phyloP scores from a whole-genome alignment of 2,797 vertebrate genomes.

The Streptopelia turtur region DNA sequence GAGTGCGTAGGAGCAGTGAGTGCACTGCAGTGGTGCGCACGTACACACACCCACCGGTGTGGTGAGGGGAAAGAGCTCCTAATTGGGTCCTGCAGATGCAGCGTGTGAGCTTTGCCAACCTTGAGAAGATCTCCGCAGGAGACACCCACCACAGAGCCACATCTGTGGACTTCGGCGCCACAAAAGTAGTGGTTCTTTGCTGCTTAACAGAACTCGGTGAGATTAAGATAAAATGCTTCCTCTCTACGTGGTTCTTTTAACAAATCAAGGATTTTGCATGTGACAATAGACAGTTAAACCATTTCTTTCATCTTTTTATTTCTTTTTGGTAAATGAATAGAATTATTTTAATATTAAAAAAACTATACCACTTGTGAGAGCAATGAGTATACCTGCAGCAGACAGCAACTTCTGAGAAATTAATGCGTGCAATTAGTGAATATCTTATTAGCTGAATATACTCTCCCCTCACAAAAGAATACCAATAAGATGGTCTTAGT shows the following conservation, averaged over 20 bases:
- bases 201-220: constrained; percentile 36
- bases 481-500: background rate
- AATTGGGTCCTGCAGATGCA: constrained; percentile 61
- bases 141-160: constrained; percentile 54
- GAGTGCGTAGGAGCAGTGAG: background rate
- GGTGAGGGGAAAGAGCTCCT: background rate
- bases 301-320: constrained; percentile 20
- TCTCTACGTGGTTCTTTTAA: constrained; percentile 29
- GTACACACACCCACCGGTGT: background rate
- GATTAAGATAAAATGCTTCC: constrained; percentile 60
- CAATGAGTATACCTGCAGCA: background rate
- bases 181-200: constrained; percentile 56
- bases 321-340: constrained; percentile 6
- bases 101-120: constrained; percentile 43
- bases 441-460: background rate
- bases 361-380: background rate
- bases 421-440: background rate
- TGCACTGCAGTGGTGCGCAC: background rate
- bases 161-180: constrained; percentile 57
- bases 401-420: constrained; percentile 18
- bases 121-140: constrained; percentile 47
- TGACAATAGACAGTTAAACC: constrained; percentile 10
- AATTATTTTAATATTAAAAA: constrained; percentile 16
- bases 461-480: background rate
- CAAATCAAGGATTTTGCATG: constrained; percentile 53